These are phyloP conservation scores for Nomada ruficornis DNA, from an alignment of 2,888 invertebrate genomes.

Conservation along the genomic window DNA sequence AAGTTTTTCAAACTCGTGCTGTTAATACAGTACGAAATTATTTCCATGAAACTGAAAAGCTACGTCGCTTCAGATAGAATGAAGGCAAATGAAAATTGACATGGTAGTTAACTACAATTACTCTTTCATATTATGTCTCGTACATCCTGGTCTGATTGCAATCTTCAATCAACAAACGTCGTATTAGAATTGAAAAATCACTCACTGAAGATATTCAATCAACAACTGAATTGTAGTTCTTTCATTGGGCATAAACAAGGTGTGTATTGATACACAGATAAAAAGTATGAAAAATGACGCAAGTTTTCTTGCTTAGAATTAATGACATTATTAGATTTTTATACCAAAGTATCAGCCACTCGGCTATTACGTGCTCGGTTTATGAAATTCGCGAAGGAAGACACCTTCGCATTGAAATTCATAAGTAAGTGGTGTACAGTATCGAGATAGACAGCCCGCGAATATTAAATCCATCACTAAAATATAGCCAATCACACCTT, in stretches of 20 bases:
- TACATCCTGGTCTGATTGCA: background rate
- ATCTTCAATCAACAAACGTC: background rate
- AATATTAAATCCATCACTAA: constrained; percentile 46
- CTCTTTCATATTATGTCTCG: background rate
- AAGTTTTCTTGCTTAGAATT: background rate
- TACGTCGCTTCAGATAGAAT: background rate
- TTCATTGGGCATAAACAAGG: constrained; percentile 4
- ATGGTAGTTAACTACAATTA: background rate
- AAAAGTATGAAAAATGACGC: background rate
- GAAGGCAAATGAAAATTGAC: background rate
- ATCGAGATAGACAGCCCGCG: constrained; percentile 29
- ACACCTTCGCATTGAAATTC: constrained; percentile 55
- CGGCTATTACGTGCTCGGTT: background rate
- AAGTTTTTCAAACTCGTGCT: background rate
- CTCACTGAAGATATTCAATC: background rate
- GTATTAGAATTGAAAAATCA: background rate
- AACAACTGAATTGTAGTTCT: background rate
- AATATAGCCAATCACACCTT: constrained; percentile 16
- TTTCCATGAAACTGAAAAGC: background rate
- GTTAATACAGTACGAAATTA: background rate
- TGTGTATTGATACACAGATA: background rate
- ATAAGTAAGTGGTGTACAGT: constrained; percentile 24
- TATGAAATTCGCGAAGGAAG: background rate
- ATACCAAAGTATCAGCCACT: constrained; percentile 1
- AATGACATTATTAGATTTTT: constrained; percentile 8